Base-by-base conservation (phyloP, 2,797 vertebrate species). In the Clarias fuscus region DNA sequence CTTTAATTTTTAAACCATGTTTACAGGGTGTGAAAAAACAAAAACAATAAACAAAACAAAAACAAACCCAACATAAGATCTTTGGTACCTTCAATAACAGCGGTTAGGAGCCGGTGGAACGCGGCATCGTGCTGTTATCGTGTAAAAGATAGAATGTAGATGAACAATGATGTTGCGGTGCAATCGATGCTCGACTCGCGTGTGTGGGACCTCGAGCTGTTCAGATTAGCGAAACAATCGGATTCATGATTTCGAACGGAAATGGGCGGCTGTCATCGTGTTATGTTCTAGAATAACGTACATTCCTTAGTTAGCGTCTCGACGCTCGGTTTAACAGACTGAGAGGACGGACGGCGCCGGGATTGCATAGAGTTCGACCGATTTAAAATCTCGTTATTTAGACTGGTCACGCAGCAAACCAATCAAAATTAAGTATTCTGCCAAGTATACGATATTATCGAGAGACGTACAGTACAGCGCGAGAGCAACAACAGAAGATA, bases 61-160 rank as follows among this genome's bases (percentile, higher is more conserved):
- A 85, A 89, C 75, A 86, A 33, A 62, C 79, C 58, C 33, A 61
- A 78, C 88, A 61, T 70, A 91, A 89, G 43, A 90, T 95, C 94
- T 96, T 96, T 95, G 95, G 95, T 94, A 95, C 92, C 93, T 92
- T 91, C 84, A 67, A 90, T 90, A 84, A 88, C 75, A 86, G 86
- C 89, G 84, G 84, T 80, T 43, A 64, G 64, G 10, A 80, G 18
- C 24, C 20, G 3, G 40, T 30, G 27, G 56, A 67, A 85, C 20
- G 30, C n/a, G 7, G 43, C 61, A 56, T 11, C 53, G 61, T 77
- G 77, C 78, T 37, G 78, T 72, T 86, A 68, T 18, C 65, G 80
- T 53, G 75, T 40, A 71, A 70, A 30, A 83, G 10, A 80, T 4
- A 33, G 48, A 72, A 15, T 27, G 30, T 48, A 48, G 33, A 85